Percentiles rank a stretch among this genome's conserved stretches.
Conservation (phyloP, 2,113 vertebrate genomes). For the Indicator maculatus region DNA sequence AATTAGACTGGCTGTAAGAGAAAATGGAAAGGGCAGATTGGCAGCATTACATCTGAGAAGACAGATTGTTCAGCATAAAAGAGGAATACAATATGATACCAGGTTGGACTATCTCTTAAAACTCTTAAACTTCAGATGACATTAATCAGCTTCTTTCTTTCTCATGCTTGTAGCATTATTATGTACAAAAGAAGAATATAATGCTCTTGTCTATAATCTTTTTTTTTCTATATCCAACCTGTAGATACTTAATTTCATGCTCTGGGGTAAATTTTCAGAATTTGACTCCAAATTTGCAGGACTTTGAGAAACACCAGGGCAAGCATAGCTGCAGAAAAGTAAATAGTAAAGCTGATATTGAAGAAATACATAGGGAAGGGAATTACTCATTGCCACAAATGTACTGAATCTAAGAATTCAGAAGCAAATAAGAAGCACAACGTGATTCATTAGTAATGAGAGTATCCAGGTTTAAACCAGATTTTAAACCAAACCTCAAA, state of each 20-base stretch:
- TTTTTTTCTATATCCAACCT: not conserved
- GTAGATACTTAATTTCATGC: not conserved
- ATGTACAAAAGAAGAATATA: not conserved
- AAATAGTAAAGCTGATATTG: not conserved
- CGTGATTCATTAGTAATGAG: not conserved
- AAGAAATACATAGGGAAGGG: not conserved
- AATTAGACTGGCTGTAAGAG: constrained; percentile 21
- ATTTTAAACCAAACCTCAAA: not conserved
- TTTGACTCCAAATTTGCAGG: not conserved
- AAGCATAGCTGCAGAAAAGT: not conserved
- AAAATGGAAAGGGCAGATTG: constrained; percentile 33
- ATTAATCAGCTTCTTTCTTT: constrained; percentile 17
- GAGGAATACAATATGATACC: not conserved
- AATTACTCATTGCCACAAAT: not conserved
- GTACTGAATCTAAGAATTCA: not conserved
- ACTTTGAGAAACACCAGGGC: not conserved
- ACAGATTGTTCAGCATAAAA: constrained; percentile 2
- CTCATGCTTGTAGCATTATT: not conserved
- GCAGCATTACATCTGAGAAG: constrained; percentile 21
- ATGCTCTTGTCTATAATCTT: not conserved
- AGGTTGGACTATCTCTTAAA: constrained; percentile 15
- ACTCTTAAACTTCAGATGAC: not conserved
- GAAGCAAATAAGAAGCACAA: not conserved
- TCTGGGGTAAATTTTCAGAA: not conserved
- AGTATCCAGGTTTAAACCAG: not conserved